These are phyloP conservation scores for Psylliodes chrysocephalus DNA, from an alignment of 2,888 invertebrate genomes.

Conservation along the genomic window DNA sequence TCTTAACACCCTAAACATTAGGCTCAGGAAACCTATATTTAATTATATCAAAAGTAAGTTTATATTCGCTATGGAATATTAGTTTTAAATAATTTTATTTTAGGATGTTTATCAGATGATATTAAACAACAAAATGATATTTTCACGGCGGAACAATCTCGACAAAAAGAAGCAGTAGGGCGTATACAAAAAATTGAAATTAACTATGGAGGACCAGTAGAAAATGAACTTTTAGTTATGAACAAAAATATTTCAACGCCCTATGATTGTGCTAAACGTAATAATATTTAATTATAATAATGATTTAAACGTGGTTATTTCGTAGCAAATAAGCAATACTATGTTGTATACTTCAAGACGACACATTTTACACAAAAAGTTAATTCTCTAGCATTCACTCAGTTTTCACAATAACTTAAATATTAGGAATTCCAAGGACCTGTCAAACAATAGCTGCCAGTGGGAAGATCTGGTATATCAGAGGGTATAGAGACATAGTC, in stretches of 20 bases:
- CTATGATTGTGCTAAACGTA: conserved; percentile 89
- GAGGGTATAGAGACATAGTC: no score
- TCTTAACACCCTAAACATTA: neutral
- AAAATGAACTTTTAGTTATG: conserved; percentile 83
- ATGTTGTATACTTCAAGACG: no score
- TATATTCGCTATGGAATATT: neutral
- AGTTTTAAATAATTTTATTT: conserved; percentile 15
- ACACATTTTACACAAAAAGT: no score
- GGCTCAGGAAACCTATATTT: neutral
- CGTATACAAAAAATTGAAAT: conserved; percentile 93
- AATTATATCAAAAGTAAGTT: conserved; percentile 8
- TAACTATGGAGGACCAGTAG: conserved; percentile 78
- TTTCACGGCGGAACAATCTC: conserved; percentile 80
- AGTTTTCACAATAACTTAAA: no score
- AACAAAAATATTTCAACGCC: conserved; percentile 94
- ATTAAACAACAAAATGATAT: conserved; percentile 71
- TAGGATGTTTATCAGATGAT: conserved; percentile 38
- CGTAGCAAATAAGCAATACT: no score
- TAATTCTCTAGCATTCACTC: no score
- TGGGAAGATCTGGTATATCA: no score
- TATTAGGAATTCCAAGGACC: no score
- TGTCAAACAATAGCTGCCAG: no score
- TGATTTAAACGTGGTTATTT: no score
- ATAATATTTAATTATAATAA: no score
- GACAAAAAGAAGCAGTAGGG: conserved; percentile 79